Evolutionary conservation across 2,113 vertebrate species (phyloP), one percentile per base, ranked within the genome.

Genomic region (Gavialis gangeticus): DNA sequence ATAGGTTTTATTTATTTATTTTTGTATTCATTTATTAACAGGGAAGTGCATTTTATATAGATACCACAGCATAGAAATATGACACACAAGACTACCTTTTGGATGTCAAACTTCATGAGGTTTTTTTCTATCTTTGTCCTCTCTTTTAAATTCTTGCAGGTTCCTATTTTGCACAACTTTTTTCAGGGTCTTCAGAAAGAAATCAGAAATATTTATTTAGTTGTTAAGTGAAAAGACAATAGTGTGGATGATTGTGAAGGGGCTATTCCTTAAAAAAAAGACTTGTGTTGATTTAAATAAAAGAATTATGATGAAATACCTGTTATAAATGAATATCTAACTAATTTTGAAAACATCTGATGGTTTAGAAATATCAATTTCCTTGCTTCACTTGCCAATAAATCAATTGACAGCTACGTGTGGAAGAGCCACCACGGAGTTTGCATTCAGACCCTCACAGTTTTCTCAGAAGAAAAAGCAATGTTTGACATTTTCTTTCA

Each of bases 401-500:
- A 75, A 91, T 22, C 89, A 91, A 64, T 21, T 34, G 18, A 77
- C 66, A 56, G 13, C 37, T 71, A 37, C 9, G 12, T 79, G 75
- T 15, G 57, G 76, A 88, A 81, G n/a, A 90, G 22, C 83, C 92
- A 75, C 55, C 10, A 34, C 83, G 84, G 63, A 85, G 28, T 91
- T 93, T 88, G 46, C 63, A 90, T 24, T 69, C 37, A 96, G 11
- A 14, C 5, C 77, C 69, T 54, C 27, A 25, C 54, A 34, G 28
- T 66, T 94, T 19, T 81, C 55, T 85, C 17, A 62, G 37, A 91
- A 87, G 12, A 58, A 94, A 95, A 88, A 91, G 56, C 15, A 91
- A 87, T 55, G 19, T 12, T 91, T 88, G 54, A 58, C 10, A 82
- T 78, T 91, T 96, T 91, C n/a, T 91, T 92, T 91, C 82, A 85